Evolutionary conservation across 2,113 vertebrate species (phyloP).

Genomic region (Leucoraja erinaceus): DNA sequence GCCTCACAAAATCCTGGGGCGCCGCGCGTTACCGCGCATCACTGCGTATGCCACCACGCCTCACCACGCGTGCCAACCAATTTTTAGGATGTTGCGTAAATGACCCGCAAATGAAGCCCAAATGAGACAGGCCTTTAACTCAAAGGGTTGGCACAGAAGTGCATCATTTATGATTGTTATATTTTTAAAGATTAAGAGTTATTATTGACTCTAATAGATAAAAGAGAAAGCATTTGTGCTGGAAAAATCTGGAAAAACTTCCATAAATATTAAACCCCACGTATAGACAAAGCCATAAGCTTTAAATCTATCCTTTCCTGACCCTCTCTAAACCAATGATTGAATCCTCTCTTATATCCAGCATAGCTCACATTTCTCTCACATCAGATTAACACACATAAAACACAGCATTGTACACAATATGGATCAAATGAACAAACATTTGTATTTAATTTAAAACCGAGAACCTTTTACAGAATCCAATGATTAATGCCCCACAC

Average conservation of each 20-base stretch:
- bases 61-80: too few relatives aligned
- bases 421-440: conserved; percentile 34
- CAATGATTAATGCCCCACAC: conserved; percentile 7
- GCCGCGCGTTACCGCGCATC: too few relatives aligned
- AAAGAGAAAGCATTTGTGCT: neutral
- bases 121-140: neutral
- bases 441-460: conserved; percentile 38
- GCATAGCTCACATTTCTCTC: neutral
- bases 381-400: conserved; percentile 29
- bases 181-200: conserved; percentile 2
- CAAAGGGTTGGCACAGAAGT: neutral
- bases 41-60: too few relatives aligned
- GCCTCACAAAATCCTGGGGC: too few relatives aligned
- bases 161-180: neutral
- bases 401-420: conserved; percentile 30
- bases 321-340: neutral
- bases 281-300: neutral
- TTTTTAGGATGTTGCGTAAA: too few relatives aligned
- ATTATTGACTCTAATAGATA: neutral
- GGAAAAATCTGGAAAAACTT: neutral
- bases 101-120: too few relatives aligned
- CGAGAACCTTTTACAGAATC: conserved; percentile 15
- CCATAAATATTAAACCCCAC: conserved; percentile 12
- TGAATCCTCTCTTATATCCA: neutral
- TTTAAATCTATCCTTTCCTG: conserved; percentile 10